Evolutionary conservation across 2,888 invertebrate species (phyloP).

Genomic region (Luperina testacea): DNA sequence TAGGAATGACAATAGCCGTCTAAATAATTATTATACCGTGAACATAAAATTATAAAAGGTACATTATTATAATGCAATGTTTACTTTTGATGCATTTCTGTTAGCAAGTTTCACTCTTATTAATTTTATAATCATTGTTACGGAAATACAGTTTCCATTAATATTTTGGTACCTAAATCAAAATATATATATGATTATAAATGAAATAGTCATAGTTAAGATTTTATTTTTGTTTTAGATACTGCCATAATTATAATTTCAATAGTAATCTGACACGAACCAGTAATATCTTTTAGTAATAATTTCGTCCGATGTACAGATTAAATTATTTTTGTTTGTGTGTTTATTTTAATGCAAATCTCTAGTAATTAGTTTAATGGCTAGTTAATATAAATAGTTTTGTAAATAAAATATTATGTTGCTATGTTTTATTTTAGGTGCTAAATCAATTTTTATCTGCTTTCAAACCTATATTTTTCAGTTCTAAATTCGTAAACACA

Average conservation of each 20-base stretch:
- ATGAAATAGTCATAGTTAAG: constrained; percentile 75
- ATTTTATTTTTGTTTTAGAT: constrained; percentile 70
- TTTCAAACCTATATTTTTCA: constrained; percentile 65
- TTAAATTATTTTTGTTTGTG: constrained; percentile 87
- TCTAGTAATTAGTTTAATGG: constrained; percentile 83
- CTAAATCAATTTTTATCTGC: constrained; percentile 79
- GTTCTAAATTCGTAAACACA: constrained; percentile 67
- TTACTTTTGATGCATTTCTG: constrained; percentile 69
- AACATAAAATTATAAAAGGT: constrained; percentile 50
- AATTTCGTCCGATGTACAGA: constrained; percentile 85
- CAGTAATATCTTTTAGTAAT: constrained; percentile 79
- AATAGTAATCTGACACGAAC: constrained; percentile 76
- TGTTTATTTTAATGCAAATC: constrained; percentile 81
- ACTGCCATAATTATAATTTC: constrained; percentile 86
- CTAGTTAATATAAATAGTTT: constrained; percentile 83
- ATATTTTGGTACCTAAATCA: constrained; percentile 68
- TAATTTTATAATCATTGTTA: constrained; percentile 66
- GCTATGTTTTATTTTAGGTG: constrained; percentile 88
- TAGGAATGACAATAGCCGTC: constrained; percentile 49
- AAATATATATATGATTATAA: constrained; percentile 60
- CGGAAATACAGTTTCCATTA: constrained; percentile 61
- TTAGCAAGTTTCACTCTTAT: constrained; percentile 61
- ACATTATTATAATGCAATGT: constrained; percentile 62
- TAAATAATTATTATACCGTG: constrained; percentile 42
- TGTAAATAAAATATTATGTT: constrained; percentile 87